Conservation (phyloP, 1,140 invertebrate genomes). For the Sinonovacula constricta region DNA sequence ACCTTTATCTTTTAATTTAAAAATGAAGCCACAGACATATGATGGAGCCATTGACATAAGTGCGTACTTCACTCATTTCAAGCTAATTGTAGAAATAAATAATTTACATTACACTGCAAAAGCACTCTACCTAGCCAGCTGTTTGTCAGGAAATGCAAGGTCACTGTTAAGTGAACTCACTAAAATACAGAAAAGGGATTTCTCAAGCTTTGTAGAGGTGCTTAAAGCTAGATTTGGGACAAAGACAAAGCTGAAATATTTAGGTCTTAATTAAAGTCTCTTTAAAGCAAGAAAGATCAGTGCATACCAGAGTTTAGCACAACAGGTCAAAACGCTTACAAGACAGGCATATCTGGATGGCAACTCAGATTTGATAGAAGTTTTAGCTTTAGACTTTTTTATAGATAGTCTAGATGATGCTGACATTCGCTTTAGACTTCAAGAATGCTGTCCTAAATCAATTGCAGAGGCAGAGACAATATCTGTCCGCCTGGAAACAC, state of each 20-base stretch:
- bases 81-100: too few species aligned
- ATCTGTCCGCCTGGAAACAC: slow-evolving; percentile 15
- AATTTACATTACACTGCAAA: background rate
- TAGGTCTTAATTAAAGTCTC: slow-evolving; percentile 12
- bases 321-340: slow-evolving; percentile 12
- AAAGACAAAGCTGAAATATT: slow-evolving; percentile 25
- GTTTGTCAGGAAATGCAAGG: background rate
- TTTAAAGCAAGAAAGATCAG: background rate
- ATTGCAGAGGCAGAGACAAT: slow-evolving; percentile 19
- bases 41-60: slow-evolving; percentile 3
- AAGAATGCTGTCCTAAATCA: slow-evolving; percentile 23
- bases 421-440: background rate
- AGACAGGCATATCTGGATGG: slow-evolving; percentile 15
- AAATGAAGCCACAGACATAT: background rate
- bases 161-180: background rate
- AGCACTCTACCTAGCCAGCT: background rate
- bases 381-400: slow-evolving; percentile 7
- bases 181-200: slow-evolving; percentile 13
- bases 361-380: slow-evolving; percentile 1
- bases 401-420: slow-evolving; percentile 10
- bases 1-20: too few species aligned
- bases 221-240: slow-evolving; percentile 13
- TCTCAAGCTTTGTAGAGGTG: background rate
- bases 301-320: background rate
- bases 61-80: too few species aligned